Conservation (phyloP, 2,888 invertebrate species). For the Eumacrocentrus americanus region DNA sequence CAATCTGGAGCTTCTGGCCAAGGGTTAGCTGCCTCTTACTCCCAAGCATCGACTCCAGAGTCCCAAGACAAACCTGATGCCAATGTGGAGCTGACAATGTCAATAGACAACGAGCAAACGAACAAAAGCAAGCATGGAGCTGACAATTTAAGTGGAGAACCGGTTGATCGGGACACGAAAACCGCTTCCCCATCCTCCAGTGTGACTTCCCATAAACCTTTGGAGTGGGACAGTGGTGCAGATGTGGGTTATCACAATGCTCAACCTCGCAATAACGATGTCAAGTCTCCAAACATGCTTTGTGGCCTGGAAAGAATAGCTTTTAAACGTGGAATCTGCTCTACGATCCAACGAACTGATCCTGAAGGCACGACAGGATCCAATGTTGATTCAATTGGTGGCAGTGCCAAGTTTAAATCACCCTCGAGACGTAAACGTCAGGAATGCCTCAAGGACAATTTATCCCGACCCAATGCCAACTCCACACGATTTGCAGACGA, state of each 20-base stretch:
- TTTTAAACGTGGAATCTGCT: slow-evolving; percentile 60
- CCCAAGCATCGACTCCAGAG: slow-evolving; percentile 4
- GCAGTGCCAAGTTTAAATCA: slow-evolving; percentile 30
- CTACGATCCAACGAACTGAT: slow-evolving; percentile 59
- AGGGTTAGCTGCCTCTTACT: background rate
- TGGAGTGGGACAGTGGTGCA: slow-evolving; percentile 89
- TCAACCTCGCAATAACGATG: no score
- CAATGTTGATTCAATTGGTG: slow-evolving; percentile 26
- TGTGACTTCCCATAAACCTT: slow-evolving; percentile 73
- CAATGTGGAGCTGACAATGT: background rate
- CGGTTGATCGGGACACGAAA: slow-evolving; percentile 53
- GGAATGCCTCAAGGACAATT: no score
- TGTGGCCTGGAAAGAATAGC: slow-evolving; percentile 64
- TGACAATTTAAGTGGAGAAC: slow-evolving; percentile 7
- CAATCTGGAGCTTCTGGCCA: slow-evolving; percentile 36
- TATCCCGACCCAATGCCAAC: slow-evolving; percentile 53
- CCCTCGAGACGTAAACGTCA: slow-evolving; percentile 30
- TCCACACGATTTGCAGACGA: slow-evolving; percentile 49
- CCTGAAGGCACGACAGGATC: slow-evolving; percentile 61
- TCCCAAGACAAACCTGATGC: background rate
- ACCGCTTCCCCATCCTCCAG: slow-evolving; percentile 76
- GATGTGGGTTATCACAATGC: slow-evolving; percentile 81
- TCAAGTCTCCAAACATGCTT: background rate
- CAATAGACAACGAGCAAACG: background rate
- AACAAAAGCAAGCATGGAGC: background rate